Percentiles rank a stretch among this genome's conserved stretches.
Evolutionary conservation across 2,888 invertebrate species (phyloP).

Genomic region (Yponomeuta malinellus): DNA sequence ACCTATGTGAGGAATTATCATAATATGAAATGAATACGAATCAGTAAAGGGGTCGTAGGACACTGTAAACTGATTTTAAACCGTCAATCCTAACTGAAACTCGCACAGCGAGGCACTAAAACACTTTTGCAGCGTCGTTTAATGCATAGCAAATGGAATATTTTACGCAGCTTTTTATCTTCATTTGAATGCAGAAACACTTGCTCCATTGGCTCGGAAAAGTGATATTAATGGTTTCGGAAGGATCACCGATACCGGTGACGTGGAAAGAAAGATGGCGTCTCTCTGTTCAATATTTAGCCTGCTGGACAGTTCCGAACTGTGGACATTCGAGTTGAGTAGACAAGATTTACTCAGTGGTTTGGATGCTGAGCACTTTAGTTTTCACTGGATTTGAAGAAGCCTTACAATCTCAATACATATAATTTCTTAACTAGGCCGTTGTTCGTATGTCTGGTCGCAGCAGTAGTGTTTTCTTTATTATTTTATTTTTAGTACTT

Average conservation of each 20-base stretch:
- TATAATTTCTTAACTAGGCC: too few relatives aligned
- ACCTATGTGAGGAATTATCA: slow-evolving; percentile 22
- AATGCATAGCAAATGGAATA: background rate
- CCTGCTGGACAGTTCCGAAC: background rate
- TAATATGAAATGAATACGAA: slow-evolving; percentile 19
- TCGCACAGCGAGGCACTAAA: background rate
- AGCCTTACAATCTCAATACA: too few relatives aligned
- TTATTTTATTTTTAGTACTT: too few relatives aligned
- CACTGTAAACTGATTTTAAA: slow-evolving; percentile 25
- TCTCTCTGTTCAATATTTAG: background rate
- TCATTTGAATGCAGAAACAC: background rate
- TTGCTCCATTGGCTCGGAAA: slow-evolving; percentile 1
- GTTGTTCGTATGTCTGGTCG: too few relatives aligned
- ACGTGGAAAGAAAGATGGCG: background rate
- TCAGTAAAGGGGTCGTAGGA: slow-evolving; percentile 26
- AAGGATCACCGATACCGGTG: background rate
- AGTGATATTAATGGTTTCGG: background rate
- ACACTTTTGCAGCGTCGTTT: background rate
- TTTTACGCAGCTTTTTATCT: background rate
- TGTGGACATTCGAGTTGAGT: too few relatives aligned
- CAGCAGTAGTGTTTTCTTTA: too few relatives aligned
- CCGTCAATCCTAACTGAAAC: slow-evolving; percentile 13
- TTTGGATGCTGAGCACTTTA: too few relatives aligned
- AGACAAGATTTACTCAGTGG: too few relatives aligned
- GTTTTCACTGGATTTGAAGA: too few relatives aligned